Conservation (phyloP, 2,797 vertebrate species). For the Acanthurus tractus region DNA sequence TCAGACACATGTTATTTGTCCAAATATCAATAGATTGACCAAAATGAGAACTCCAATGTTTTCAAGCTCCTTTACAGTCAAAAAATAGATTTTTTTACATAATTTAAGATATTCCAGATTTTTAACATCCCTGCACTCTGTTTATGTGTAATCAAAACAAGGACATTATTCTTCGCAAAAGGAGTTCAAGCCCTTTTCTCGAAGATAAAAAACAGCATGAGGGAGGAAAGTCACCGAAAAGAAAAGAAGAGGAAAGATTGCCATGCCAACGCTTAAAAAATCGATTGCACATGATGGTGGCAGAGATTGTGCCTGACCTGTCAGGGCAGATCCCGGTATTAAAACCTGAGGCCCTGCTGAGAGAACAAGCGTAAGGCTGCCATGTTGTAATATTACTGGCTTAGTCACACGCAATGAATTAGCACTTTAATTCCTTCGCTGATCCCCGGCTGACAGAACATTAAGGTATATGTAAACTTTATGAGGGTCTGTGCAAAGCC, state of each 20-base stretch:
- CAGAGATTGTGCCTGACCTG: constrained; percentile 49
- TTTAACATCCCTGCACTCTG: constrained; percentile 1
- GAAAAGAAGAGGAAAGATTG: constrained; percentile 15
- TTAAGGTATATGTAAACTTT: constrained; percentile 26
- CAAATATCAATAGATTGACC: background rate
- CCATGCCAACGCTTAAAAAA: constrained; percentile 30
- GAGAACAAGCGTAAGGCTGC: constrained; percentile 8
- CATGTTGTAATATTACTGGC: no score
- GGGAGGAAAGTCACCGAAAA: background rate
- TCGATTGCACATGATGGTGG: constrained; percentile 22
- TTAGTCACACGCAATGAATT: no score
- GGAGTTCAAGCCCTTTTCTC: background rate
- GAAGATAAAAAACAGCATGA: constrained; percentile 11
- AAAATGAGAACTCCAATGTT: background rate
- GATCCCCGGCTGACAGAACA: constrained; percentile 3
- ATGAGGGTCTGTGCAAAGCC: constrained; percentile 19
- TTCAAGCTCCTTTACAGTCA: background rate
- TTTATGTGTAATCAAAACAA: background rate
- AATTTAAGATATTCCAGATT: constrained; percentile 2
- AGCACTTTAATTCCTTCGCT: constrained; percentile 1
- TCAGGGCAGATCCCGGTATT: constrained; percentile 34
- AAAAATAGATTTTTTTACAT: background rate
- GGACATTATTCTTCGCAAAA: constrained; percentile 1
- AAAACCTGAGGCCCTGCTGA: constrained; percentile 27
- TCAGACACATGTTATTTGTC: background rate